A percentile compares a stretch with the other conserved stretches of the same genome.
These are phyloP conservation scores for Tenodera sinensis DNA, from an alignment of 2,888 invertebrate species.

Conservation along the genomic window DNA sequence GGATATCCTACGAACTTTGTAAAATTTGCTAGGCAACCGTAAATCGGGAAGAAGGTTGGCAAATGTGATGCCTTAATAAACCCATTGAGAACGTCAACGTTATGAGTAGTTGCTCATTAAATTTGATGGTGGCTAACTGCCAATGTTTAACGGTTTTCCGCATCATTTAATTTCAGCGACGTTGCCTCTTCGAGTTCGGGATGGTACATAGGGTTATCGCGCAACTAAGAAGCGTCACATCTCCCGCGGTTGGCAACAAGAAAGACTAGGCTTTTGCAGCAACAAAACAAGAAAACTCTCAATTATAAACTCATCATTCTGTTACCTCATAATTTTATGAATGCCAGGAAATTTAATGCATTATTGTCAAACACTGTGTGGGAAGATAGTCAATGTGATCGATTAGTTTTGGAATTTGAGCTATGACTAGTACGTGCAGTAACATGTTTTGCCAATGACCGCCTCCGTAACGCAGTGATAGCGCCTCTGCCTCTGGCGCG, in stretches of 20 bases:
- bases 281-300: neutral
- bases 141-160: slow-evolving; percentile 12
- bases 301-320: too few relatives aligned
- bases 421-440: too few relatives aligned
- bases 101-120: slow-evolving; percentile 8
- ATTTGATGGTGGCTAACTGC: slow-evolving; percentile 16
- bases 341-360: too few relatives aligned
- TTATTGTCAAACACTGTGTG: too few relatives aligned
- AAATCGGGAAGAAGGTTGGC: neutral
- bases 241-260: neutral
- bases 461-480: too few relatives aligned
- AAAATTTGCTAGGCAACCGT: neutral
- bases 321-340: too few relatives aligned
- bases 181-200: neutral
- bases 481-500: too few relatives aligned
- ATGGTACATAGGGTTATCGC: neutral
- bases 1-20: neutral
- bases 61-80: slow-evolving; percentile 5
- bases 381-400: too few relatives aligned
- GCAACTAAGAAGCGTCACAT: neutral
- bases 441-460: too few relatives aligned
- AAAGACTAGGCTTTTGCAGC: neutral
- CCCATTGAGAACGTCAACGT: slow-evolving; percentile 1
- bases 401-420: too few relatives aligned
- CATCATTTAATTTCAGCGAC: slow-evolving; percentile 11